These are phyloP conservation scores for Macrotrachela quadricornifera DNA, from an alignment of 1,140 invertebrate species.

Conservation along the genomic window DNA sequence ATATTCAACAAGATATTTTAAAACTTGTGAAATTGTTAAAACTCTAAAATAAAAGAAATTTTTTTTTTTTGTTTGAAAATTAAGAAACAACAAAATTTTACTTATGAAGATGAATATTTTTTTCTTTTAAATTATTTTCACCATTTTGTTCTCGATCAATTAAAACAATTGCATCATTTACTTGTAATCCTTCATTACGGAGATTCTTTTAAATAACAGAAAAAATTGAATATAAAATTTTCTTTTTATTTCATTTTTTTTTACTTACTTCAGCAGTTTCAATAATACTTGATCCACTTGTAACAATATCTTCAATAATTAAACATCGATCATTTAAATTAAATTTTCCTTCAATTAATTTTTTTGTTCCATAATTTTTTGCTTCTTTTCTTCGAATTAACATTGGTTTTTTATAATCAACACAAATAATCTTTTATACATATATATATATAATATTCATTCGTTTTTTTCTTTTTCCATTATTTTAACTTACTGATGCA, in stretches of 20 bases:
- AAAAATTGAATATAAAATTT: slow-evolving; percentile 1
- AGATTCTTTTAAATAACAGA: no score
- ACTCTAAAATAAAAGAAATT: no score
- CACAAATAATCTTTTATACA: slow-evolving; percentile 20
- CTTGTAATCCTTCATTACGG: slow-evolving; percentile 45
- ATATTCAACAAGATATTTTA: no score
- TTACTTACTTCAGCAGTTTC: slow-evolving; percentile 48
- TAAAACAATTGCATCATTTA: slow-evolving; percentile 58
- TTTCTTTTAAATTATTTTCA: slow-evolving; percentile 40
- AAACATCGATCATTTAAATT: slow-evolving; percentile 52
- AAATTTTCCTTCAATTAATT: slow-evolving; percentile 73
- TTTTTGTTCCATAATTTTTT: slow-evolving; percentile 85
- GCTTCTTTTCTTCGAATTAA: slow-evolving; percentile 55
- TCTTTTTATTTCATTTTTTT: not conserved
- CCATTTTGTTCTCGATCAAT: slow-evolving; percentile 83
- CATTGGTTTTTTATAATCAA: slow-evolving; percentile 48
- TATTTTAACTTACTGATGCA: slow-evolving; percentile 44
- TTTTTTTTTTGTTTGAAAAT: no score
- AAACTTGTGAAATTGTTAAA: no score
- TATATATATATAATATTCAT: not conserved
- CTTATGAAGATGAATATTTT: slow-evolving; percentile 36
- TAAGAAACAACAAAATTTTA: no score
- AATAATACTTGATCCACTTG: slow-evolving; percentile 70
- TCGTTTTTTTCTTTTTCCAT: not conserved
- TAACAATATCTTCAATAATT: slow-evolving; percentile 88